Evolutionary conservation across 2,888 invertebrate species (phyloP).

Genomic region (Xanthorhoe spadicearia): DNA sequence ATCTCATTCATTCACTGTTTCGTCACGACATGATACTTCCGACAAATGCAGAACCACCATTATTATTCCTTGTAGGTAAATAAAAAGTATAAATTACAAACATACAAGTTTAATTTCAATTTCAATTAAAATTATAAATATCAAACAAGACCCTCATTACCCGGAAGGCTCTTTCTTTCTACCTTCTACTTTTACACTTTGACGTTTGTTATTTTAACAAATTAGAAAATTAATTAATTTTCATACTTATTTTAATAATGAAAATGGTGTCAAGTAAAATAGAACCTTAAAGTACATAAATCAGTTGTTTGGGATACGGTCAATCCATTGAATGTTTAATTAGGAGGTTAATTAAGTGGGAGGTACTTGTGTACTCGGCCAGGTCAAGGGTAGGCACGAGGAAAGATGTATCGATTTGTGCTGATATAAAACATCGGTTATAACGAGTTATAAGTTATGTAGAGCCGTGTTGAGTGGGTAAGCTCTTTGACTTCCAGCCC

Average conservation of each 20-base stretch:
- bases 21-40: no score
- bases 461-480: no score
- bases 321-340: slow-evolving; percentile 2
- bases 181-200: background rate
- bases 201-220: background rate
- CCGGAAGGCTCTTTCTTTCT: background rate
- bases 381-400: slow-evolving; percentile 4
- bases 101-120: no score
- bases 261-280: background rate
- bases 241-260: background rate
- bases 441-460: background rate
- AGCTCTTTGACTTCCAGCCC: no score
- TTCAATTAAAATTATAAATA: background rate
- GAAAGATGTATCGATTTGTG: background rate
- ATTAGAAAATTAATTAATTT: background rate
- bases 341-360: background rate
- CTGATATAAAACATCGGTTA: background rate
- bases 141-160: background rate
- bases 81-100: no score
- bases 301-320: background rate
- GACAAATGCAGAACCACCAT: no score
- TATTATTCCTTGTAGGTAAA: no score
- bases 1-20: no score
- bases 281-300: background rate
- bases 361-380: slow-evolving; percentile 1